Conservation (phyloP, 2,888 invertebrate species). For the Cantharis lateralis region DNA sequence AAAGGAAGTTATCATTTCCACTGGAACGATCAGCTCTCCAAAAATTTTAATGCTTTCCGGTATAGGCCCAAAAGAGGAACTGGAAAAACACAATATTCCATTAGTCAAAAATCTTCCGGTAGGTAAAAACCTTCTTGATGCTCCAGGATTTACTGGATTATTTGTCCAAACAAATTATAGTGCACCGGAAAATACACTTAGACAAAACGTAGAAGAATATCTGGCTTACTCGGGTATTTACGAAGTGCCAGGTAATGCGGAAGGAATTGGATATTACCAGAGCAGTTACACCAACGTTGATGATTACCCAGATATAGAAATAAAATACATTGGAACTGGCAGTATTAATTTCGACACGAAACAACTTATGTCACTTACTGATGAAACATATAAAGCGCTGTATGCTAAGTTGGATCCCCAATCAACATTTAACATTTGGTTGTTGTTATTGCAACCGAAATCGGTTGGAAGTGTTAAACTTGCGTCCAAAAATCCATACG, state of each 20-base stretch:
- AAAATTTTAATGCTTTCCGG: neutral
- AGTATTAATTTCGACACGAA: conserved; percentile 55
- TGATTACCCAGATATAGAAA: conserved; percentile 67
- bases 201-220: neutral
- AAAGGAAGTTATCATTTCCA: neutral
- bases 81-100: neutral
- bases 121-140: neutral
- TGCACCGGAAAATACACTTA: neutral
- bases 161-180: neutral
- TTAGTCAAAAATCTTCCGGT: neutral
- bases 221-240: conserved; percentile 47
- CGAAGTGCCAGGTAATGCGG: conserved; percentile 63
- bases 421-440: neutral
- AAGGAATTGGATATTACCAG: conserved; percentile 65
- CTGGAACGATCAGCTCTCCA: neutral
- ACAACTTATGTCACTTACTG: conserved; percentile 29
- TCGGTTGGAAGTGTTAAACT: neutral
- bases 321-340: conserved; percentile 63
- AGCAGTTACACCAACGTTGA: conserved; percentile 62
- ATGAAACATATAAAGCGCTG: conserved; percentile 39
- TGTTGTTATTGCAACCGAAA: neutral
- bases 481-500: neutral
- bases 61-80: neutral
- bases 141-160: neutral
- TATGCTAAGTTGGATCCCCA: neutral